These are phyloP conservation scores for Brachyrhaphis roseni DNA, from an alignment of 2,797 vertebrate genomes.

Conservation along the genomic window DNA sequence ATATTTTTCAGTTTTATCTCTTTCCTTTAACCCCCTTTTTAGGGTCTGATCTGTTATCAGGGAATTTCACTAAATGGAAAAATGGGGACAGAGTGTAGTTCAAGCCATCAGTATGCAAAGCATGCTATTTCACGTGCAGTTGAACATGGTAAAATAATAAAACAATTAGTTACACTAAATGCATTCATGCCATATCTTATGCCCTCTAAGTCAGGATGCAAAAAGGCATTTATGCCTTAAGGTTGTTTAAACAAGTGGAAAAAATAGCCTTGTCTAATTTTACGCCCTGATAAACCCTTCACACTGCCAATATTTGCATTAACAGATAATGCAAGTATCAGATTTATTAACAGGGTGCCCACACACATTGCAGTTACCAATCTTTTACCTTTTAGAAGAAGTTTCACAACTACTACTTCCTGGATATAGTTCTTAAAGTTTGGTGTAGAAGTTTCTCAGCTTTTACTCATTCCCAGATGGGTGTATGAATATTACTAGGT, in stretches of 20 bases:
- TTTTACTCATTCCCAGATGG: background rate
- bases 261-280: background rate
- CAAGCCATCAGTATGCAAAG: conserved; percentile 1
- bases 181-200: background rate
- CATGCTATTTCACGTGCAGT: background rate
- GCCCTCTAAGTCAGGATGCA: background rate
- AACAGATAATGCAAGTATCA: background rate
- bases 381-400: background rate
- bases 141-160: background rate
- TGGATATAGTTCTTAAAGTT: background rate
- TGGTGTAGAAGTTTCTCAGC: background rate
- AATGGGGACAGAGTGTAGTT: too few relatives aligned
- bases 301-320: background rate
- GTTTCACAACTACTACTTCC: background rate
- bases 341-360: background rate
- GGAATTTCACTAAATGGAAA: background rate
- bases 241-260: background rate
- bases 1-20: background rate
- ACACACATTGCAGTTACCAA: background rate
- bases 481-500: background rate
- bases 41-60: background rate
- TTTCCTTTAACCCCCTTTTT: background rate
- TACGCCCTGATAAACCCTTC: background rate
- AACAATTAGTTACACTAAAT: background rate
- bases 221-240: background rate